A percentile compares a stretch with the other conserved stretches of the same genome.
Conservation (phyloP, 2,113 vertebrate species). For the Ranitomeya imitator region DNA sequence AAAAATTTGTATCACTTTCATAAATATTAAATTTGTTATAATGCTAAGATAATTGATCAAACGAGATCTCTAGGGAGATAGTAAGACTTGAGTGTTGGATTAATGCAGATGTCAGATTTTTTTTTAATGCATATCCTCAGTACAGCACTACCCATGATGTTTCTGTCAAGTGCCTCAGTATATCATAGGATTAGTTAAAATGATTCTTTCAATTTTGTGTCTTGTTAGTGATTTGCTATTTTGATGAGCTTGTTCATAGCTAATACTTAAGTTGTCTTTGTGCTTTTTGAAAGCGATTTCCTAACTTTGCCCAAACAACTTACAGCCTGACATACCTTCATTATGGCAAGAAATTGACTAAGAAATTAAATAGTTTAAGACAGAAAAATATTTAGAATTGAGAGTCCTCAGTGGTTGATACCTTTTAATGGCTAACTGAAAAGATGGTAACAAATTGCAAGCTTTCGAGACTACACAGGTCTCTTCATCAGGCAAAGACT, state of each 20-base stretch:
- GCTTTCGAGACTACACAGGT: too few species aligned
- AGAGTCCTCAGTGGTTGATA: too few species aligned
- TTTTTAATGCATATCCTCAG: not conserved
- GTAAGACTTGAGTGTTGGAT: not conserved
- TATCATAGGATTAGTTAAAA: not conserved
- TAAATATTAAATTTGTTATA: slow-evolving; percentile 6
- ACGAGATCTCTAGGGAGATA: not conserved
- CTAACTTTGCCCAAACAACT: not conserved
- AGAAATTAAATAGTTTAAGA: too few species aligned
- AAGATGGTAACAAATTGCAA: too few species aligned
- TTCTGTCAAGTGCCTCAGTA: not conserved
- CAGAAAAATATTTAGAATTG: too few species aligned
- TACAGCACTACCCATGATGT: not conserved
- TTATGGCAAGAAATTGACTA: not conserved
- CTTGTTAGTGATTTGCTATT: not conserved
- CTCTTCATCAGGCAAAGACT: too few species aligned
- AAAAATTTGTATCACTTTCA: slow-evolving; percentile 36
- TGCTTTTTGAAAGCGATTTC: not conserved
- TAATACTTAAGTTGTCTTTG: not conserved
- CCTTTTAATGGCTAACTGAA: too few species aligned
- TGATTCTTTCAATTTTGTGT: not conserved
- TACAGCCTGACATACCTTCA: not conserved
- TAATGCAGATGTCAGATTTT: slow-evolving; percentile 20
- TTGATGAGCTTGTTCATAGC: not conserved
- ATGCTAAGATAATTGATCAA: not conserved